Percentiles rank a stretch among this genome's conserved stretches.
phyloP scores from a whole-genome alignment of 2,797 vertebrate species.

The Semotilus atromaculatus region DNA sequence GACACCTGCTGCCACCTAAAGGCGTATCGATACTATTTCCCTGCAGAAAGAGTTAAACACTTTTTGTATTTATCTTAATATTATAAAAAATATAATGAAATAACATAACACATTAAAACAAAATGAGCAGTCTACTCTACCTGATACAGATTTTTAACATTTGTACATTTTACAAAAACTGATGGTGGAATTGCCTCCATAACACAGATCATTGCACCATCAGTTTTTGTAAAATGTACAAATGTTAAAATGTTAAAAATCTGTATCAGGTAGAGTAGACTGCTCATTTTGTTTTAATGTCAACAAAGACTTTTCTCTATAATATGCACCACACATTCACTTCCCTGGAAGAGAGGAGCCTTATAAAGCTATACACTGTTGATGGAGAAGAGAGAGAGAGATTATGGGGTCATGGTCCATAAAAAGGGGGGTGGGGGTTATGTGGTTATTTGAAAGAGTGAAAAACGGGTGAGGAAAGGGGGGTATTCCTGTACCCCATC shows the following conservation, averaged over 20 bases:
- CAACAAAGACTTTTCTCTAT: constrained; percentile 20
- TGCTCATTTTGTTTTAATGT: neutral
- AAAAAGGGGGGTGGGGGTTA: constrained; percentile 27
- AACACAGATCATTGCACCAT: neutral
- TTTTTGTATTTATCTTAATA: neutral
- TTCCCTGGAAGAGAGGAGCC: constrained; percentile 7
- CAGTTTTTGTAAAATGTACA: neutral
- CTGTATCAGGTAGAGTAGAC: neutral
- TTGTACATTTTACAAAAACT: no score
- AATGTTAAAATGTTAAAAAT: no score
- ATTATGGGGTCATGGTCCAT: constrained; percentile 37
- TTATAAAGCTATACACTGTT: constrained; percentile 27
- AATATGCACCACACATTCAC: neutral
- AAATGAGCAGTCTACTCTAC: no score
- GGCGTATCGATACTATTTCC: neutral
- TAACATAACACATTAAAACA: no score
- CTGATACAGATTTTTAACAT: no score
- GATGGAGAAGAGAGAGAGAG: constrained; percentile 28
- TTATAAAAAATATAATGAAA: no score
- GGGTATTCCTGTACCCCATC: constrained; percentile 46
- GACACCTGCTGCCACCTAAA: neutral
- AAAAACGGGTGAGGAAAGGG: constrained; percentile 12
- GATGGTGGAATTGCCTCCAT: no score
- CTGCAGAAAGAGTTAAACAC: neutral
- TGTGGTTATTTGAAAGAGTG: constrained; percentile 35